Evolutionary conservation across 2,888 invertebrate genomes (phyloP).

Genomic region (Chloromyia formosa): DNA sequence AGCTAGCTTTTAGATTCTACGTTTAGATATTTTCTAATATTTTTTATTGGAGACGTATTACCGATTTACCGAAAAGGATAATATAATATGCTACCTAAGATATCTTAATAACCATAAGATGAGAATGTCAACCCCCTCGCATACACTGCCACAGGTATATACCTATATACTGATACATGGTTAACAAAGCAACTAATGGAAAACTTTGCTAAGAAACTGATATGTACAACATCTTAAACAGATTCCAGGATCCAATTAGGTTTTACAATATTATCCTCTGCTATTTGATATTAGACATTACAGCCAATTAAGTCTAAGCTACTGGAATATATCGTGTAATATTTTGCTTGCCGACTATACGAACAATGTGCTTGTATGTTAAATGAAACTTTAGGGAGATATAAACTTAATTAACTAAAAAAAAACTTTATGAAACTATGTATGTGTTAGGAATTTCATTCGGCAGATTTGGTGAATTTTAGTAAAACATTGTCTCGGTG

Average conservation of each 20-base stretch:
- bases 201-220: too few species aligned
- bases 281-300: background rate
- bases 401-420: background rate
- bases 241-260: slow-evolving; percentile 3
- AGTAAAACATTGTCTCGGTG: background rate
- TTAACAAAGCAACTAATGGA: too few species aligned
- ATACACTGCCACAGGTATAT: too few species aligned
- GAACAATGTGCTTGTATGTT: background rate
- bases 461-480: background rate
- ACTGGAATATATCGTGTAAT: slow-evolving; percentile 24
- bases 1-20: too few species aligned
- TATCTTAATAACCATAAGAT: too few species aligned
- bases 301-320: slow-evolving; percentile 15
- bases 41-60: too few species aligned
- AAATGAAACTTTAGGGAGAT: background rate
- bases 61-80: too few species aligned
- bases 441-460: background rate
- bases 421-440: background rate
- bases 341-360: background rate
- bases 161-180: too few species aligned
- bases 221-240: too few species aligned
- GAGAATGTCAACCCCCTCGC: too few species aligned
- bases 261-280: background rate
- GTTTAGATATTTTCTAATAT: too few species aligned
- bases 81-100: too few species aligned